A percentile compares a stretch with the other conserved stretches of the same genome.
Evolutionary conservation across 2,797 vertebrate species (phyloP).

Genomic region (Rallus crepitans): DNA sequence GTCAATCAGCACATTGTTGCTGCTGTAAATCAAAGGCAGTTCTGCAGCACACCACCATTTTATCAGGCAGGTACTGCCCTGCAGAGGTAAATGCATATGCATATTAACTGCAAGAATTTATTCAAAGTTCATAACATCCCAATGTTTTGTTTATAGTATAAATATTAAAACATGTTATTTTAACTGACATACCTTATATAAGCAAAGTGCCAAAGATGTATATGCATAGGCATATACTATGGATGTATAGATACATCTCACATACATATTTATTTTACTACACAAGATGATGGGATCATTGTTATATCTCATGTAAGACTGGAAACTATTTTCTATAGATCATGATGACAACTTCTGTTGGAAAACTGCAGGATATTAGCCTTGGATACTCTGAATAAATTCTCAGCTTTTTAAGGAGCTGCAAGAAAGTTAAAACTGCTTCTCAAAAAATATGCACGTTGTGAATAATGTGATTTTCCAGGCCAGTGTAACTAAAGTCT

Average conservation of each 20-base stretch:
- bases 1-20: constrained; percentile 20
- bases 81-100: neutral
- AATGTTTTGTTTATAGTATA: neutral
- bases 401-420: neutral
- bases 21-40: constrained; percentile 44
- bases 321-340: neutral
- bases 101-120: neutral
- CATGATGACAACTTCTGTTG: neutral
- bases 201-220: neutral
- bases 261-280: constrained; percentile 11
- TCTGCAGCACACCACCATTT: constrained; percentile 3
- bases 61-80: neutral
- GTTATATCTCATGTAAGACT: neutral
- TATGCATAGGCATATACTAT: neutral
- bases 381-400: constrained; percentile 1
- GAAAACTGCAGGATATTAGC: constrained; percentile 21
- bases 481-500: neutral
- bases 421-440: constrained; percentile 19
- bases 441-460: neutral
- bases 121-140: neutral
- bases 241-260: neutral
- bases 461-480: constrained; percentile 5
- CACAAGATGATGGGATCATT: neutral
- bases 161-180: neutral
- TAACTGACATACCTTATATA: neutral